These are phyloP conservation scores for Eumacrocentrus americanus DNA, from an alignment of 2,888 invertebrate species.

Conservation along the genomic window DNA sequence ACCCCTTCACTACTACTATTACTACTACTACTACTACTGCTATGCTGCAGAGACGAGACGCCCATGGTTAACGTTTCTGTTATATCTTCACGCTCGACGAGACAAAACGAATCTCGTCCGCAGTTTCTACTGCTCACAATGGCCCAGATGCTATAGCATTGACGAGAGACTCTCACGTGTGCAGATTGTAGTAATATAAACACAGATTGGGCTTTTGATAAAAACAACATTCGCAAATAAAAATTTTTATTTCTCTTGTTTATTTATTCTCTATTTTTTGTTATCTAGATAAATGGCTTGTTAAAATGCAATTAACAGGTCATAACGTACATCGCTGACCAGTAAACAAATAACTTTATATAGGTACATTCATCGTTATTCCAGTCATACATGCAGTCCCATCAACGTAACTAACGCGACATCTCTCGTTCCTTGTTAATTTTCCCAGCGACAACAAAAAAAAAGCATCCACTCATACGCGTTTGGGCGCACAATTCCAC, in stretches of 20 bases:
- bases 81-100: slow-evolving; percentile 40
- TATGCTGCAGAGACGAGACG: slow-evolving; percentile 22
- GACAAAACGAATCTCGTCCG: slow-evolving; percentile 35
- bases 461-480: not conserved
- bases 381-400: too few relatives aligned
- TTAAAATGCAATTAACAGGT: too few relatives aligned
- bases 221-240: not conserved
- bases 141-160: slow-evolving; percentile 24
- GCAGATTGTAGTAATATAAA: too few relatives aligned
- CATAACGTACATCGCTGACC: too few relatives aligned
- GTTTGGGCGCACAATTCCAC: not conserved
- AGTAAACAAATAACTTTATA: too few relatives aligned
- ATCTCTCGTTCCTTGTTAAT: too few relatives aligned
- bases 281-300: too few relatives aligned
- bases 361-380: too few relatives aligned
- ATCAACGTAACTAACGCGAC: too few relatives aligned
- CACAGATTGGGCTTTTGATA: too few relatives aligned
- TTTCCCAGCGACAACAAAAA: not conserved
- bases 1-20: slow-evolving; percentile 1
- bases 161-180: slow-evolving; percentile 16
- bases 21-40: too few relatives aligned
- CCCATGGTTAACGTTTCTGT: slow-evolving; percentile 20
- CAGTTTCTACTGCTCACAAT: slow-evolving; percentile 22
- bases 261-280: not conserved
- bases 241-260: not conserved